Evolutionary conservation across 2,888 invertebrate genomes (phyloP).

Genomic region (Ophonus ardosiacus): DNA sequence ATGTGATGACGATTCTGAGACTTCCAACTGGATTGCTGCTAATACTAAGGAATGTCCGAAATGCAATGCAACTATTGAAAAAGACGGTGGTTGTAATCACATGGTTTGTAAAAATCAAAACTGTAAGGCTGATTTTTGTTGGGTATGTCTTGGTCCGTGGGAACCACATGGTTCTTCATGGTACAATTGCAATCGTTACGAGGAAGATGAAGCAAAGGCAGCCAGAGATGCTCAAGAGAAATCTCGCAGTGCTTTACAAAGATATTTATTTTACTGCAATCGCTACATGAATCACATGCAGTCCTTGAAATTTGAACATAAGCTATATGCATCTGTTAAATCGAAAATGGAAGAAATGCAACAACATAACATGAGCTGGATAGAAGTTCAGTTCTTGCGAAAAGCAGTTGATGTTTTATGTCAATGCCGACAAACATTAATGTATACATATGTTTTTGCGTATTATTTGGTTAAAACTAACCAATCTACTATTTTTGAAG

Average conservation of each 20-base stretch:
- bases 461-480: constrained; percentile 99
- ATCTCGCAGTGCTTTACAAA: constrained; percentile 96
- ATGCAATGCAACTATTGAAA: constrained; percentile 97
- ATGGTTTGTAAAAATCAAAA: constrained; percentile 99
- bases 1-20: constrained; percentile 99
- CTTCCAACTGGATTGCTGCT: constrained; percentile 99
- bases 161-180: constrained; percentile 98
- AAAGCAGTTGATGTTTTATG: constrained; percentile 98
- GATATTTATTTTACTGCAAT: constrained; percentile 76
- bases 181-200: constrained; percentile 97
- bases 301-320: constrained; percentile 97
- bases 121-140: constrained; percentile 99
- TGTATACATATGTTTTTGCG: constrained; percentile 99
- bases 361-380: constrained; percentile 99
- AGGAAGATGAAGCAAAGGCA: constrained; percentile 97
- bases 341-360: constrained; percentile 99
- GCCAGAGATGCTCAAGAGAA: constrained; percentile 98
- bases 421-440: constrained; percentile 97
- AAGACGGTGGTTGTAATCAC: constrained; percentile 99
- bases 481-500: constrained; percentile 99
- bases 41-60: constrained; percentile 99
- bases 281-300: constrained; percentile 99
- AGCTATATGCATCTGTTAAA: constrained; percentile 96
- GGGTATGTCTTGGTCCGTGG: constrained; percentile 99
- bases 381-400: constrained; percentile 99